phyloP scores from a whole-genome alignment of 2,888 invertebrate species.

The Muschampia plurimacula region DNA sequence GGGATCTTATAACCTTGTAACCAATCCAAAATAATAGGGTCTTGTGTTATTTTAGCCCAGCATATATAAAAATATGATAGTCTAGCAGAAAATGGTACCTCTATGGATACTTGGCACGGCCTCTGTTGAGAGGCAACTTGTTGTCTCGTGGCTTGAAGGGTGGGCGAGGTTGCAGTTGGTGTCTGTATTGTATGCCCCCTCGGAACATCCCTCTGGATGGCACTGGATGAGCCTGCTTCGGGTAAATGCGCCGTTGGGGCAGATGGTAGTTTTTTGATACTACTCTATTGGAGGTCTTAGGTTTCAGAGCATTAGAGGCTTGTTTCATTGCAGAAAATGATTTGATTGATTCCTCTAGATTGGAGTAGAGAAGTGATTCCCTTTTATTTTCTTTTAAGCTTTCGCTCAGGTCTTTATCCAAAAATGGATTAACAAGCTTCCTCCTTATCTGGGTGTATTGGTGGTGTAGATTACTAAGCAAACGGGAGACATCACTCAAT shows the following conservation, averaged over 20 bases:
- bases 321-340: background rate
- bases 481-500: background rate
- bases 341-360: background rate
- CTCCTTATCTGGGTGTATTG: slow-evolving; percentile 7
- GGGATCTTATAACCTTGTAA: background rate
- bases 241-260: background rate
- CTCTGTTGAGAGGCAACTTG: background rate
- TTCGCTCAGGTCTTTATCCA: background rate
- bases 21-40: background rate
- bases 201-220: background rate
- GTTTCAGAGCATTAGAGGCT: background rate
- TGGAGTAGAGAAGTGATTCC: background rate
- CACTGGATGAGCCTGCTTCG: background rate
- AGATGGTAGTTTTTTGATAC: background rate
- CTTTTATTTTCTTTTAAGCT: slow-evolving; percentile 2
- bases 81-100: background rate
- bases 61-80: background rate
- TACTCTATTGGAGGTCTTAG: background rate
- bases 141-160: background rate
- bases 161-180: background rate
- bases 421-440: slow-evolving; percentile 4
- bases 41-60: background rate
- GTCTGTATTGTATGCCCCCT: background rate
- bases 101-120: slow-evolving; percentile 4
- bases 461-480: background rate